phyloP scores from a whole-genome alignment of 2,888 invertebrate genomes.

The Scaptomyza polygonia region DNA sequence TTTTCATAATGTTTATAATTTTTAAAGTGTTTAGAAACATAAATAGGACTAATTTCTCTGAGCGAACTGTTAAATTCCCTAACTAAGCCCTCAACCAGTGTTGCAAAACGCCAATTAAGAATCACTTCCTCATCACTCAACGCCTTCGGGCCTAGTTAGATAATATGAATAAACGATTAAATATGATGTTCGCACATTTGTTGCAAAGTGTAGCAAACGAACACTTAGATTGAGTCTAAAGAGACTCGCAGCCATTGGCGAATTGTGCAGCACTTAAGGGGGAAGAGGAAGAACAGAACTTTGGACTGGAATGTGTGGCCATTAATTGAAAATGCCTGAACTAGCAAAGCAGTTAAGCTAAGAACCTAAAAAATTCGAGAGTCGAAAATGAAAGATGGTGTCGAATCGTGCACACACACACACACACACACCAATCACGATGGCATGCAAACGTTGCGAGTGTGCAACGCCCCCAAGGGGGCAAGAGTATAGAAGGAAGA shows the following conservation, averaged over 20 bases:
- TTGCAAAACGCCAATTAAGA: background rate
- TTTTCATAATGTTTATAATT: background rate
- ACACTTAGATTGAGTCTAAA: conserved; percentile 40
- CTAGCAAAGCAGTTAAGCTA: conserved; percentile 48
- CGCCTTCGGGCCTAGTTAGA: background rate
- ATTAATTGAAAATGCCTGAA: conserved; percentile 74
- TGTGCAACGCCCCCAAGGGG: conserved; percentile 64
- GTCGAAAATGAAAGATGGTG: conserved; percentile 73
- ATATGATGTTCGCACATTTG: conserved; percentile 9
- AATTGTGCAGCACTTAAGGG: conserved; percentile 52
- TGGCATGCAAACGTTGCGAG: conserved; percentile 71
- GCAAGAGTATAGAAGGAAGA: conserved; percentile 31
- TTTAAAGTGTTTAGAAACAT: too few species aligned
- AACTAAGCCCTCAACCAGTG: background rate
- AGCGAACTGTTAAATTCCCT: background rate
- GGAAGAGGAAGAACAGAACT: background rate
- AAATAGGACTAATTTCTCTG: too few species aligned
- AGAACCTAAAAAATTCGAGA: conserved; percentile 50
- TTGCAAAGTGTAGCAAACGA: conserved; percentile 23
- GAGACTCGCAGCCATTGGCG: conserved; percentile 64
- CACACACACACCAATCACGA: conserved; percentile 67
- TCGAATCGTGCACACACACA: conserved; percentile 70
- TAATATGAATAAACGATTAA: conserved; percentile 6
- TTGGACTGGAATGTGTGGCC: conserved; percentile 70
- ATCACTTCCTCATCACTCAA: background rate